Base-by-base conservation (phyloP, 2,797 vertebrate genomes). In the Micrastur ruficollis region DNA sequence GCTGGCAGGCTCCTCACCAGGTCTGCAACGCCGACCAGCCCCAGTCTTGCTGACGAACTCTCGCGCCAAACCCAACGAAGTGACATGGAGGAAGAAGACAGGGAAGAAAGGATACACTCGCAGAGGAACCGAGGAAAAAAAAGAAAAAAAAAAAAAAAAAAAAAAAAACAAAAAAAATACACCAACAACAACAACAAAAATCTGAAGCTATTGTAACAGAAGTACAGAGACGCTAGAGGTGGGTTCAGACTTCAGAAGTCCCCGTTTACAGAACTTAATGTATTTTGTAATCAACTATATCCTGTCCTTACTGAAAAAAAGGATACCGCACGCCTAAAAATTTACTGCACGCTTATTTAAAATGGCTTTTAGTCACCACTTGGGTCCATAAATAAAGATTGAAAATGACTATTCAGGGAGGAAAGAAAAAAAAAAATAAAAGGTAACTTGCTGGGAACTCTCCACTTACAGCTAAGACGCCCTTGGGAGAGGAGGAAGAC, bases 401-500 rank as follows among this genome's bases (percentile, higher is more conserved):
- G 62, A 81, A 40, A 15, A n/a, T 20, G 67, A 82, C 74, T 85
- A 53, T 25, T 67, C 26, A 56, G 74, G 53, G 63, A 46, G 36
- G 6, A 61, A 53, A 40, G 7, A 6, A 34, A 58, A 78, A 66
- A 67, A 2, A 63, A 23, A 47, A 25, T 36, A 62, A 92, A 68
- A 63, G 29, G 72, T 52, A 94, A 92, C 74, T 81, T 59, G 40
- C n/a, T 74, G 72, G 92, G 89, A 97, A 92, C 92, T 93, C 90
- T 81, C 92, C 86, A 95, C 92, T 97, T 94, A 89, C 38, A 74
- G 61, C 61, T 65, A 92, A 27, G 38, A 95, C 11, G 4, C 93
- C 95, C 95, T 85, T 87, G 95, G 87, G 93, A 95, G 47, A 86
- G 19, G 62, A 96, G 80, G 93, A 96, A 91, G n/a, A 46, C 25